Conservation (phyloP, 1,140 invertebrate genomes). For the Aphelinus atriplicis region DNA sequence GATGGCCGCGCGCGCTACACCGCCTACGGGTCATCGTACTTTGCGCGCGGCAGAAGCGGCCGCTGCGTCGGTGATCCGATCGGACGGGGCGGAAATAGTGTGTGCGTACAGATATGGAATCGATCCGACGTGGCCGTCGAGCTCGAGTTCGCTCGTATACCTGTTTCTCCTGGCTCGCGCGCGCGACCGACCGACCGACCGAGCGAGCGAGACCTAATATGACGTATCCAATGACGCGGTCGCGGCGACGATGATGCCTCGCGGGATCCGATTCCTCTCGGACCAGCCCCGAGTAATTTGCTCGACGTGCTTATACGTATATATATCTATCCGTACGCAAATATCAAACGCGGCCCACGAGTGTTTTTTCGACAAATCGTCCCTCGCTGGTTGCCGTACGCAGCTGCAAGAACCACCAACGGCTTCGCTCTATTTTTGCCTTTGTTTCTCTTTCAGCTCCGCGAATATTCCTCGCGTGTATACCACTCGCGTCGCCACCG, state of each 20-base stretch:
- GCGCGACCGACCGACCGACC: too few species aligned
- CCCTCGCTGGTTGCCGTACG: too few species aligned
- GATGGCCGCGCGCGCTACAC: not conserved
- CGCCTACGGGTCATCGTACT: conserved; percentile 2
- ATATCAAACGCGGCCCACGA: too few species aligned
- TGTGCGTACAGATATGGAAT: conserved; percentile 23
- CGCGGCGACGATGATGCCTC: conserved; percentile 40
- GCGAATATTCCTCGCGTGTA: too few species aligned
- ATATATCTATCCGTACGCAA: too few species aligned
- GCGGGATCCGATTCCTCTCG: not conserved
- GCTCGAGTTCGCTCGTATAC: not conserved
- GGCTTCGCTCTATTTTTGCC: too few species aligned
- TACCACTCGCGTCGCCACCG: too few species aligned
- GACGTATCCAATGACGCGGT: conserved; percentile 42
- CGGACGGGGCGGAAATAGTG: conserved; percentile 21
- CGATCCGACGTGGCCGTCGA: conserved; percentile 16
- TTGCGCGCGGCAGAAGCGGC: not conserved
- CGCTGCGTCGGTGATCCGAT: conserved; percentile 3
- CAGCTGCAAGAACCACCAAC: too few species aligned
- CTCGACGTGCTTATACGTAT: too few species aligned
- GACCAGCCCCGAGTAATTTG: too few species aligned
- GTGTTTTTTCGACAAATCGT: too few species aligned
- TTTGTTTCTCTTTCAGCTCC: too few species aligned
- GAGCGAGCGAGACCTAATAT: conserved; percentile 32
- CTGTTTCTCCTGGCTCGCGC: not conserved